phyloP scores from a whole-genome alignment of 2,888 invertebrate genomes.

The Pasiphila rectangulata region DNA sequence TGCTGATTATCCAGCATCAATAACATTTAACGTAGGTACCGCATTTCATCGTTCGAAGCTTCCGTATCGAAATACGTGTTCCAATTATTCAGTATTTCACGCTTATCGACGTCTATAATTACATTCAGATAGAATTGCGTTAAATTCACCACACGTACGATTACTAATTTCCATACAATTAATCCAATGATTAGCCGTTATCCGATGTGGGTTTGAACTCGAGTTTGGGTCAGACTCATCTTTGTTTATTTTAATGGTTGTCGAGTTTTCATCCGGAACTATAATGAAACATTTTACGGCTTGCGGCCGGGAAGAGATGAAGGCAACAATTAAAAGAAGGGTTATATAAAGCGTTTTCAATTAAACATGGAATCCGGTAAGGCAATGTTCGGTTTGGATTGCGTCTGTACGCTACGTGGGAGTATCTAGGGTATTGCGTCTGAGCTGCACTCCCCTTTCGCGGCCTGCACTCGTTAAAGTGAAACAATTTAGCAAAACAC shows the following conservation, averaged over 20 bases:
- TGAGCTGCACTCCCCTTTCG: conserved; percentile 44
- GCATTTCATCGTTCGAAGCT: conserved; percentile 28
- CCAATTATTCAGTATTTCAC: conserved; percentile 73
- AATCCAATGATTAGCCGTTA: conserved; percentile 72
- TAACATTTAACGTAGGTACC: conserved; percentile 3
- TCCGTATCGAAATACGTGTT: conserved; percentile 44
- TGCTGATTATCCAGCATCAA: too few relatives aligned
- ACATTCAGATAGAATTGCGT: conserved; percentile 72
- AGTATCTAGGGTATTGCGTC: conserved; percentile 58
- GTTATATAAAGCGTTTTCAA: conserved; percentile 70
- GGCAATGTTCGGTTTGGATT: conserved; percentile 52
- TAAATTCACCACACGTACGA: conserved; percentile 64
- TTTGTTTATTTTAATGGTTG: conserved; percentile 39
- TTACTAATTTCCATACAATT: conserved; percentile 72
- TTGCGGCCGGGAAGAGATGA: conserved; percentile 40
- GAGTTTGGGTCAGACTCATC: conserved; percentile 41
- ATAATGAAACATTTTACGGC: conserved; percentile 47
- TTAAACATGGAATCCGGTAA: conserved; percentile 69
- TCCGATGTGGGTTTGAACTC: conserved; percentile 53
- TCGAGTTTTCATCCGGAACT: conserved; percentile 41
- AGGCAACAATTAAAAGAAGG: conserved; percentile 67
- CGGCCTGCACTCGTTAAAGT: conserved; percentile 59
- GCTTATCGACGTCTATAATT: conserved; percentile 74
- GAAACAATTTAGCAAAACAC: conserved; percentile 58
- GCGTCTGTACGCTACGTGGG: conserved; percentile 53